phyloP scores from a whole-genome alignment of 2,888 invertebrate genomes.

The Philaethria dido region DNA sequence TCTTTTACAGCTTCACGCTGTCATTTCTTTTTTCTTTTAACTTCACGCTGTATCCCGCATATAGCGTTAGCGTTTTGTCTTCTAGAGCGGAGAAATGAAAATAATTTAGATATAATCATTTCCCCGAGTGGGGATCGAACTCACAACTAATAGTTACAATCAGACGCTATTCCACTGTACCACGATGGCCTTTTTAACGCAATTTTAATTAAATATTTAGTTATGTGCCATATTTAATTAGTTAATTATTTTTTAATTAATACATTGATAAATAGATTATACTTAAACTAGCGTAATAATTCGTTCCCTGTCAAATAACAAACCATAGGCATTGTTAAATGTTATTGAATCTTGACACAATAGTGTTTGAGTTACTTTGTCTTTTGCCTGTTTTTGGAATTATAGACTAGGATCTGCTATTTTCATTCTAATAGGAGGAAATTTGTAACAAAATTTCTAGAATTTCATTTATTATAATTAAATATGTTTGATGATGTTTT shows the following conservation, averaged over 20 bases:
- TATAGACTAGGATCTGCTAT: constrained; percentile 30
- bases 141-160: too few relatives aligned
- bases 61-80: too few relatives aligned
- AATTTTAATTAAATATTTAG: background rate
- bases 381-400: constrained; percentile 41
- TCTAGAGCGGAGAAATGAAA: too few relatives aligned
- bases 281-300: background rate
- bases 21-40: too few relatives aligned
- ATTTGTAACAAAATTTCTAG: background rate
- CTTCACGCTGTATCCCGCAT: too few relatives aligned
- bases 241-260: background rate
- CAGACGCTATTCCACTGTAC: too few relatives aligned
- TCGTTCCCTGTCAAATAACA: background rate
- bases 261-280: background rate
- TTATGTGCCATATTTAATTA: background rate
- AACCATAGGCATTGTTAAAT: constrained; percentile 29
- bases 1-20: too few relatives aligned
- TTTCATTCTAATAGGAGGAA: background rate
- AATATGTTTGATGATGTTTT: too few relatives aligned
- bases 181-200: too few relatives aligned
- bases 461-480: background rate
- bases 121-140: too few relatives aligned
- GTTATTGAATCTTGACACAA: constrained; percentile 42
- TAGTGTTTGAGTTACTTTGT: constrained; percentile 41
- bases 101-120: too few relatives aligned